Base-by-base conservation (phyloP, 2,888 invertebrate genomes). In the Gortyna flavago region DNA sequence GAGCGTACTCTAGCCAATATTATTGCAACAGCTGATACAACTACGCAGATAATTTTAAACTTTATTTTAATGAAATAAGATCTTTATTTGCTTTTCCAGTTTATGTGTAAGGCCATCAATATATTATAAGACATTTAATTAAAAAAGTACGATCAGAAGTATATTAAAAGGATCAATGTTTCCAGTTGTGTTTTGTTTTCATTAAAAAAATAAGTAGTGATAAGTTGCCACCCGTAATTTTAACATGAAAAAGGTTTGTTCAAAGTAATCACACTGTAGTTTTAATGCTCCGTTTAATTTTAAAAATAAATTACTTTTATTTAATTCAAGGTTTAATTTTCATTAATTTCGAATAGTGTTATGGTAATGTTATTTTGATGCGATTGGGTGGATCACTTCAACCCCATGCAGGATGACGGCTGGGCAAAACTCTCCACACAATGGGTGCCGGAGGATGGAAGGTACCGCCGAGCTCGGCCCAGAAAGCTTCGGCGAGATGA, bases 1-100 rank as follows among this genome's bases (percentile, higher is more conserved):
- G 25, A 51, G 66, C 79, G 80, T 82, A 79, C 75, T 81, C 77
- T 82, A 87, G 80, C 75, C 79, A 59, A 80, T 82, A 80, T 69
- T 80, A 86, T 76, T 77, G 72, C 77, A 85, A 80, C 87, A 88
- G 85, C 87, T 88, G 88, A 77, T 79, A 77, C 68, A 44, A 72
- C 18, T 0, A 1, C 21, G 18, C 75, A 75, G 25, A 2, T 62
- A 18, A 80, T 62, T 84, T 69, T 51, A 5, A 51, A 77, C 80
- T 67, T 51, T 81, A 61, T 11, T 0, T 0, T 18, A 5, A 44
- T 3, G 9, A 0, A 5, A 48, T n/a, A 81, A 72, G 65, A 25
- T 3, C 7, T 61, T 68, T 8, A 73, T 54, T 83, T 13, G 11
- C 29, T 59, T 62, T 29, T 8, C 32, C 0, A 48, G n/a, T 41